These are phyloP conservation scores for Epicampocera succincta DNA, from an alignment of 2,888 invertebrate species.

Conservation along the genomic window DNA sequence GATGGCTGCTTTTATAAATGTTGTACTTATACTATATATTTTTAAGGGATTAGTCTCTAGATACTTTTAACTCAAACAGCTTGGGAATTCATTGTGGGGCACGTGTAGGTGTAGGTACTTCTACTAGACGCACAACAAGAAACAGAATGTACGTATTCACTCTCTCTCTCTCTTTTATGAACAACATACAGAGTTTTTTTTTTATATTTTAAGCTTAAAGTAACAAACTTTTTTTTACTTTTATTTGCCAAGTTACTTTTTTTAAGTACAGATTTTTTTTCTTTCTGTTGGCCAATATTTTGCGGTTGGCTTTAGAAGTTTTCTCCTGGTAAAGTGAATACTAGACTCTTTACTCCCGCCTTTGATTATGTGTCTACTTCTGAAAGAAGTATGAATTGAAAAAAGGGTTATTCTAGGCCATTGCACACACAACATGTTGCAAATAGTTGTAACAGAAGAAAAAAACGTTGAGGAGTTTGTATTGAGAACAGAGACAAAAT, in stretches of 20 bases:
- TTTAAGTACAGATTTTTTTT: conserved; percentile 13
- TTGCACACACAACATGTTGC: conserved; percentile 61
- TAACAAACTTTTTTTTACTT: conserved; percentile 27
- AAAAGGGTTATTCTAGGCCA: conserved; percentile 67
- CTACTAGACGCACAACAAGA: background rate
- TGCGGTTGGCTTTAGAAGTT: conserved; percentile 32
- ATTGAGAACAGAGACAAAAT: conserved; percentile 7
- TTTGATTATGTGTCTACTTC: background rate
- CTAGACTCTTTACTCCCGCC: background rate
- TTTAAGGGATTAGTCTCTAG: background rate
- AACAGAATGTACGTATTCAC: background rate
- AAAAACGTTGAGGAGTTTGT: conserved; percentile 25
- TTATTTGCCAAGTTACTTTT: background rate
- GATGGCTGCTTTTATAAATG: conserved; percentile 40
- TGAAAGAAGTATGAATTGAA: conserved; percentile 41
- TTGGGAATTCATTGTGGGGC: conserved; percentile 23
- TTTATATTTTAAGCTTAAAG: conserved; percentile 19
- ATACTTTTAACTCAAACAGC: conserved; percentile 28
- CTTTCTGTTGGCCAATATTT: conserved; percentile 20
- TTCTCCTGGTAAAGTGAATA: background rate
- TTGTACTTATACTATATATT: conserved; percentile 1
- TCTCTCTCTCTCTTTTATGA: background rate
- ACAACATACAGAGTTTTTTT: conserved; percentile 12
- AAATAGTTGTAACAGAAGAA: background rate
- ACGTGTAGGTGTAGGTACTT: background rate